Percentiles rank a stretch among this genome's conserved stretches.
Conservation (phyloP, 2,888 invertebrate species). For the Bhutanitis thaidina region DNA sequence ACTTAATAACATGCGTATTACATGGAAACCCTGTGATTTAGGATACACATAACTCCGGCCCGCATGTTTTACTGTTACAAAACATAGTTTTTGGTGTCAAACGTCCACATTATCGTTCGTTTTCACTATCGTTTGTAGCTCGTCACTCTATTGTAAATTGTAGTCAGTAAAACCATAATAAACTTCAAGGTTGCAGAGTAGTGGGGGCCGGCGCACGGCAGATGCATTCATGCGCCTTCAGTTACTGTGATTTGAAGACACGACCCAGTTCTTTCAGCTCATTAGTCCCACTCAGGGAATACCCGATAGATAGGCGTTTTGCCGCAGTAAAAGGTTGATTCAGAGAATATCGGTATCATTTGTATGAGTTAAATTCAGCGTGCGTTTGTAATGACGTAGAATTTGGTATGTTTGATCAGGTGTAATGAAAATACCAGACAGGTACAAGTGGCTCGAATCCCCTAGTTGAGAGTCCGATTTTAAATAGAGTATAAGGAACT, state of each 20-base stretch:
- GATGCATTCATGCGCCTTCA: conserved; percentile 47
- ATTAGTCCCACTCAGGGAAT: background rate
- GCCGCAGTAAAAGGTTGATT: no score
- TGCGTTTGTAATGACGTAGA: conserved; percentile 7
- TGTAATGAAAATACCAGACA: conserved; percentile 6
- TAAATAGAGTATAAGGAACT: no score
- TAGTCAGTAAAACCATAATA: conserved; percentile 74
- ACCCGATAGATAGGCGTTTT: background rate
- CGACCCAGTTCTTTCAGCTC: background rate
- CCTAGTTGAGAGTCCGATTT: no score
- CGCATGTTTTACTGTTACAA: conserved; percentile 52
- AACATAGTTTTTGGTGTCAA: conserved; percentile 37
- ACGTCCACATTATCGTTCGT: conserved; percentile 42
- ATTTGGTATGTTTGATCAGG: conserved; percentile 38
- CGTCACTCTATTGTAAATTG: conserved; percentile 75
- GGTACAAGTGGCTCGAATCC: background rate
- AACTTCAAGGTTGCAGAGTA: conserved; percentile 69
- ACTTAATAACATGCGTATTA: conserved; percentile 4
- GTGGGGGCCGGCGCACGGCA: conserved; percentile 58
- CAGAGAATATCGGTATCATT: no score
- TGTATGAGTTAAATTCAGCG: no score
- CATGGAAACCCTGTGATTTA: conserved; percentile 35
- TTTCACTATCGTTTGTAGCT: conserved; percentile 71
- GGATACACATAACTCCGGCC: conserved; percentile 34
- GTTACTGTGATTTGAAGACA: conserved; percentile 33